Evolutionary conservation across 1,140 invertebrate genomes (phyloP).

Genomic region (Eciton burchellii): DNA sequence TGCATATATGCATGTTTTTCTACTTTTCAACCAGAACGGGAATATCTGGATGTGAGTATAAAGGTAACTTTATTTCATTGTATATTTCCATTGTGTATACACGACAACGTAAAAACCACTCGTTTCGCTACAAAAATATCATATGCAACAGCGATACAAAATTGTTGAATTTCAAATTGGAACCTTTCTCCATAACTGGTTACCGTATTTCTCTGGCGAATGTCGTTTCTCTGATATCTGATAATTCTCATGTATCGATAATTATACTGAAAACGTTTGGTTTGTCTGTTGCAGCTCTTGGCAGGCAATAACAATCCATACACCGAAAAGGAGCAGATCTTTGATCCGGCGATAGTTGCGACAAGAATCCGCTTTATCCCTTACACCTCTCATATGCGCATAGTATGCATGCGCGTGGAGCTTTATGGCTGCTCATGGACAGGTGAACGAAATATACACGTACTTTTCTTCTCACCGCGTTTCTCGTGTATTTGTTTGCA

Average conservation of each 20-base stretch:
- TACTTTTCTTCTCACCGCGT: background rate
- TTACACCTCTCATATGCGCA: conserved; percentile 90
- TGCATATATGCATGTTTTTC: conserved; percentile 49
- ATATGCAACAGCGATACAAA: conserved; percentile 22
- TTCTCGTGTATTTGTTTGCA: conserved; percentile 47
- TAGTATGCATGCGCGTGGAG: conserved; percentile 94
- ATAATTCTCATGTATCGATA: conserved; percentile 18
- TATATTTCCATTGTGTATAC: conserved; percentile 31
- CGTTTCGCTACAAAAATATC: conserved; percentile 42
- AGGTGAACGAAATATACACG: conserved; percentile 89
- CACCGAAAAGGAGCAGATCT: conserved; percentile 90
- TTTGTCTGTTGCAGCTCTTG: conserved; percentile 90
- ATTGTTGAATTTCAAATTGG: conserved; percentile 41
- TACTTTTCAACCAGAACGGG: conserved; percentile 47
- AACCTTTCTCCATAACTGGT: background rate
- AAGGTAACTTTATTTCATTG: conserved; percentile 47
- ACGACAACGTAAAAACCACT: conserved; percentile 13
- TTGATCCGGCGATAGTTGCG: conserved; percentile 94
- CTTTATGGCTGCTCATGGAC: conserved; percentile 94
- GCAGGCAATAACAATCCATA: conserved; percentile 95
- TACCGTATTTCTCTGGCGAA: background rate
- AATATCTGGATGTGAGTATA: conserved; percentile 49
- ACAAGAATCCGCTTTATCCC: conserved; percentile 94
- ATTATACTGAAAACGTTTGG: background rate
- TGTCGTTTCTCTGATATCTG: too few species aligned